These are phyloP conservation scores for Glyptemys insculpta DNA, from an alignment of 2,797 vertebrate species.

Conservation along the genomic window DNA sequence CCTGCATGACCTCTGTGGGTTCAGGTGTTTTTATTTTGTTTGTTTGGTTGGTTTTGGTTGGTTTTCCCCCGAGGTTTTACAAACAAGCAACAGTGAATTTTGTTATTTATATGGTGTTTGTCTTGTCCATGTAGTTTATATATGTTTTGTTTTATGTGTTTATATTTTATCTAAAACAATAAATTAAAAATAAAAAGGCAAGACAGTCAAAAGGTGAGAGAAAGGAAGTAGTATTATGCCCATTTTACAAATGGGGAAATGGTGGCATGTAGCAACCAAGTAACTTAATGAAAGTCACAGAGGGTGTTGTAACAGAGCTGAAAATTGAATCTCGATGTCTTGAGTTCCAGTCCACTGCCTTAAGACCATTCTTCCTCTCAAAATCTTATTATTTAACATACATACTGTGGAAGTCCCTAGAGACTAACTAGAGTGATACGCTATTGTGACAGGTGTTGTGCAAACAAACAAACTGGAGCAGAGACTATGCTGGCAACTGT, in stretches of 20 bases:
- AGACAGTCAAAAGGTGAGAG: background rate
- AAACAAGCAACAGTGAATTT: background rate
- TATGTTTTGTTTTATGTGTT: background rate
- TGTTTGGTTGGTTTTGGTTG: accelerated
- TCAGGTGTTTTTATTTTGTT: background rate
- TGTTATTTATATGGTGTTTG: background rate
- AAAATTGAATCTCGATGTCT: background rate
- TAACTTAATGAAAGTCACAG: accelerated
- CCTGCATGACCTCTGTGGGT: background rate
- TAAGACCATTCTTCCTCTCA: background rate
- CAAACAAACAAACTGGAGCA: background rate
- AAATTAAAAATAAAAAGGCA: background rate
- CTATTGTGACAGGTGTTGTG: background rate
- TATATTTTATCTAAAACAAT: background rate
- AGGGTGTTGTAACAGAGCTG: background rate
- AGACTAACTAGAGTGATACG: background rate
- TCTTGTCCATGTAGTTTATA: background rate
- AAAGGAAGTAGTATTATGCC: background rate
- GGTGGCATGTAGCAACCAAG: background rate
- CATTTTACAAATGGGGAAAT: background rate
- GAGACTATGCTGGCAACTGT: background rate
- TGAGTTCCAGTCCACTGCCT: background rate
- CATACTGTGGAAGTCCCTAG: background rate
- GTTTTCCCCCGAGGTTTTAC: background rate
- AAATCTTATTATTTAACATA: background rate